A percentile compares a stretch with the other conserved stretches of the same genome.
Conservation (phyloP, 1,140 invertebrate genomes). For the Bombyx mandarina region DNA sequence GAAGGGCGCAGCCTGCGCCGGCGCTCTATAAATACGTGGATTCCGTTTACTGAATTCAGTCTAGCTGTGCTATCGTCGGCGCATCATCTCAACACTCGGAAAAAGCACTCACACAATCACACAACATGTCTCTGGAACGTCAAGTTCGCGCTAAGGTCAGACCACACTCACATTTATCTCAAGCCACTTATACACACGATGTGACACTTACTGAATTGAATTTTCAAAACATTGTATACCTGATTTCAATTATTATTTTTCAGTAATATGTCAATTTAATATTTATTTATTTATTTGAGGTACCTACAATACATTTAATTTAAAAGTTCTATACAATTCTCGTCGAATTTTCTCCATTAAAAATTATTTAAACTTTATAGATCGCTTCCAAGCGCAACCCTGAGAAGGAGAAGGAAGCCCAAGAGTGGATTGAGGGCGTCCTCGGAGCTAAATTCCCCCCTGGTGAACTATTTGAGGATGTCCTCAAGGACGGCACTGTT, state of each 20-base stretch:
- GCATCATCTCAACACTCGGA: conserved; percentile 36
- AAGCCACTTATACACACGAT: neutral
- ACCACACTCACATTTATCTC: conserved; percentile 8
- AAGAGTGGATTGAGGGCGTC: conserved; percentile 92
- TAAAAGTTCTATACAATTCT: too few species aligned
- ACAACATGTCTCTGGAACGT: conserved; percentile 84
- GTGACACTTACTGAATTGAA: neutral
- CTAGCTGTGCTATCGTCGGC: conserved; percentile 47
- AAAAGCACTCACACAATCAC: conserved; percentile 51
- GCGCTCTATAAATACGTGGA: conserved; percentile 64
- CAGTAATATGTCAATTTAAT: too few species aligned
- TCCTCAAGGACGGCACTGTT: conserved; percentile 88
- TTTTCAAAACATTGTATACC: neutral
- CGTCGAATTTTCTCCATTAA: neutral
- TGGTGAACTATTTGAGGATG: conserved; percentile 82
- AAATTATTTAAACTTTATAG: conserved; percentile 57
- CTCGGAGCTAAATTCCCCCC: conserved; percentile 88
- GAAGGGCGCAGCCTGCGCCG: conserved; percentile 50
- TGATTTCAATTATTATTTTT: too few species aligned
- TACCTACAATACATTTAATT: too few species aligned
- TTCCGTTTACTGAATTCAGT: conserved; percentile 61
- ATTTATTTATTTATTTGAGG: too few species aligned
- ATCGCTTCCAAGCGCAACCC: conserved; percentile 91
- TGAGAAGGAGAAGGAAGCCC: conserved; percentile 88
- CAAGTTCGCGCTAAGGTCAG: conserved; percentile 84